These are phyloP conservation scores for Hololepta plana DNA, from an alignment of 2,888 invertebrate species.

Conservation along the genomic window DNA sequence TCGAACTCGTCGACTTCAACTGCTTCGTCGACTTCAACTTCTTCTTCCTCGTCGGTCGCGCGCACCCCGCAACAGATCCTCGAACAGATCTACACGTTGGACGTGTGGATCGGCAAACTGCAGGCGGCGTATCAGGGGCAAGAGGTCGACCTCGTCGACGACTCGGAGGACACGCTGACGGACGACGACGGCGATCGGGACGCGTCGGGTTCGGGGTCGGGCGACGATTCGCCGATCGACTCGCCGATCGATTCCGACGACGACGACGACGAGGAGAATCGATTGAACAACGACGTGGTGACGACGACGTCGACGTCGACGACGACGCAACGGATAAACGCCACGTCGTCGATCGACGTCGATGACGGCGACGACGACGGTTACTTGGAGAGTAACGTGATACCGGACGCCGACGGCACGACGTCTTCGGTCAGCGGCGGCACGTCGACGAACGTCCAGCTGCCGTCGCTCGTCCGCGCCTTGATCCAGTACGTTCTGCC, in stretches of 20 bases:
- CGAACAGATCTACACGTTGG: constrained; percentile 59
- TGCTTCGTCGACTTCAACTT: constrained; percentile 2
- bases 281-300: constrained; percentile 4
- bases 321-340: constrained; percentile 6
- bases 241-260: constrained; percentile 53
- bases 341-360: constrained; percentile 9
- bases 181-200: constrained; percentile 1
- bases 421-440: constrained; percentile 20
- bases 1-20: constrained; percentile 5
- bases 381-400: too few species aligned
- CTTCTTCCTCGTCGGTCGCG: background rate
- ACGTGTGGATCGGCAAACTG: constrained; percentile 61
- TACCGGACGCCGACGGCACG: constrained; percentile 13
- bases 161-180: constrained; percentile 15
- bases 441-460: constrained; percentile 11
- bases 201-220: constrained; percentile 22
- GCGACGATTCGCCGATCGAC: constrained; percentile 23
- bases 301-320: constrained; percentile 10
- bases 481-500: constrained; percentile 62
- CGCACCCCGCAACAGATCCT: constrained; percentile 24
- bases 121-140: constrained; percentile 80
- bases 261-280: constrained; percentile 12
- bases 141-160: constrained; percentile 50
- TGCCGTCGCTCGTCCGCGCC: constrained; percentile 32
- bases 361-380: too few species aligned